Percentiles rank a stretch among this genome's conserved stretches.
phyloP scores from a whole-genome alignment of 64 coral and sea anemone species.

The Porites australiensis region DNA sequence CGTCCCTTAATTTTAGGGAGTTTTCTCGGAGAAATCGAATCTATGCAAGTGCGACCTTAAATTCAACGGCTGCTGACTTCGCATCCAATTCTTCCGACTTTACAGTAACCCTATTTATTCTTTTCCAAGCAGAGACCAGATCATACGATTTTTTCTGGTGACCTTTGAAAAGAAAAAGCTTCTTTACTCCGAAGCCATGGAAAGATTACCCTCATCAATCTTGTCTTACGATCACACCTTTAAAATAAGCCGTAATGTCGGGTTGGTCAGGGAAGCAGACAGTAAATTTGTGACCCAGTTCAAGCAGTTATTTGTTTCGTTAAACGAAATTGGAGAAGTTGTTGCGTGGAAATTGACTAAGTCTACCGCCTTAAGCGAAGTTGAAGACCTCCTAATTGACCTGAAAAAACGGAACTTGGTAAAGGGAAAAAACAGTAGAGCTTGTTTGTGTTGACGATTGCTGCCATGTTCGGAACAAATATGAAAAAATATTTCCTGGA shows the following conservation, averaged over 20 bases:
- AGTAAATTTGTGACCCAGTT: slow-evolving; percentile 47
- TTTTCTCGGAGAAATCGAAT: slow-evolving; percentile 19
- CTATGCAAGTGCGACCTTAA: neutral
- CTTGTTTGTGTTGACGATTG: slow-evolving; percentile 62
- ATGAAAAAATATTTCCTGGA: slow-evolving; percentile 45
- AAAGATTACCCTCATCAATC: neutral
- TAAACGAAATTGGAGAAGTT: slow-evolving; percentile 65
- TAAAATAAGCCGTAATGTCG: slow-evolving; percentile 52
- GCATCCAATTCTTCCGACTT: neutral
- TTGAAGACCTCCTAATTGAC: slow-evolving; percentile 54
- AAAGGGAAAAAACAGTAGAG: neutral
- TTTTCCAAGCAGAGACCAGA: slow-evolving; percentile 72
- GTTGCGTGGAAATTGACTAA: slow-evolving; percentile 56
- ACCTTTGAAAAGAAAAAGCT: slow-evolving; percentile 45
- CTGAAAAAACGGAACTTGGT: slow-evolving; percentile 28
- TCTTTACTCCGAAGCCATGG: slow-evolving; percentile 20
- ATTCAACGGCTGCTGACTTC: neutral
- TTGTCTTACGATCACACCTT: slow-evolving; percentile 66
- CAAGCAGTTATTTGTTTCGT: slow-evolving; percentile 31
- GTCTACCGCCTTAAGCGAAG: slow-evolving; percentile 53
- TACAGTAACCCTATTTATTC: slow-evolving; percentile 53
- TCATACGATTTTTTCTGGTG: slow-evolving; percentile 56
- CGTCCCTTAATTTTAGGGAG: slow-evolving; percentile 18
- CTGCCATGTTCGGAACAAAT: slow-evolving; percentile 49
- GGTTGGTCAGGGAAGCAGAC: slow-evolving; percentile 30